Percentiles rank a stretch among this genome's conserved stretches.
Conservation (phyloP, 2,797 vertebrate species). For the Hydrophis major region DNA sequence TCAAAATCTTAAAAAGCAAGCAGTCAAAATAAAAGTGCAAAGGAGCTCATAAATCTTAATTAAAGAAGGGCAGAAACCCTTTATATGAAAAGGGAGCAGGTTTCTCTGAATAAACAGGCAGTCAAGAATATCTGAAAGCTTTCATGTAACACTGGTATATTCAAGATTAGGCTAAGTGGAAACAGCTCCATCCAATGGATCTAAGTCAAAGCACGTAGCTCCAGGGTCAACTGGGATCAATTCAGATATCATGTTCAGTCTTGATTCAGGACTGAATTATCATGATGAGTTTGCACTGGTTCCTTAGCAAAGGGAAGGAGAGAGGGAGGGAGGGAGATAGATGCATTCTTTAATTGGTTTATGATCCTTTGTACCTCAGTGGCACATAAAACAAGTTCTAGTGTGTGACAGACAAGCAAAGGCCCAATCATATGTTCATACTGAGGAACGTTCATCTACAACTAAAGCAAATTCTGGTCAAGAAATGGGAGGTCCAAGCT, state of each 20-base stretch:
- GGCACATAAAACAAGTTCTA: background rate
- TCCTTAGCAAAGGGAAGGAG: background rate
- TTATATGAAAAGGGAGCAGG: background rate
- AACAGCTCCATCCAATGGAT: background rate
- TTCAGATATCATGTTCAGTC: background rate
- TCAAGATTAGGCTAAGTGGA: background rate
- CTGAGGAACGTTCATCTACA: background rate
- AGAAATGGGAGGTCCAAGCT: background rate
- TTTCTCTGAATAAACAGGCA: background rate
- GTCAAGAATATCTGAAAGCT: background rate
- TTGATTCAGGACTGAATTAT: background rate
- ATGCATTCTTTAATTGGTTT: background rate
- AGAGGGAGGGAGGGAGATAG: background rate
- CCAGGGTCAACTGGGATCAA: background rate
- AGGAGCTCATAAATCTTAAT: background rate
- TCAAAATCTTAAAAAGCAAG: background rate
- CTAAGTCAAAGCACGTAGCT: background rate
- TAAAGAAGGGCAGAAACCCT: background rate
- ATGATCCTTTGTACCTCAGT: background rate
- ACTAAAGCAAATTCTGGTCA: background rate
- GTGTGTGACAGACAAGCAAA: background rate
- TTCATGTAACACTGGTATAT: background rate
- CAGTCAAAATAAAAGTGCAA: background rate
- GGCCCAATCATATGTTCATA: slow-evolving; percentile 3
- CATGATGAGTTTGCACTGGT: background rate